Percentiles rank a stretch among this genome's conserved stretches.
Evolutionary conservation across 1,140 invertebrate genomes (phyloP).

Genomic region (Magallana ariakensis): DNA sequence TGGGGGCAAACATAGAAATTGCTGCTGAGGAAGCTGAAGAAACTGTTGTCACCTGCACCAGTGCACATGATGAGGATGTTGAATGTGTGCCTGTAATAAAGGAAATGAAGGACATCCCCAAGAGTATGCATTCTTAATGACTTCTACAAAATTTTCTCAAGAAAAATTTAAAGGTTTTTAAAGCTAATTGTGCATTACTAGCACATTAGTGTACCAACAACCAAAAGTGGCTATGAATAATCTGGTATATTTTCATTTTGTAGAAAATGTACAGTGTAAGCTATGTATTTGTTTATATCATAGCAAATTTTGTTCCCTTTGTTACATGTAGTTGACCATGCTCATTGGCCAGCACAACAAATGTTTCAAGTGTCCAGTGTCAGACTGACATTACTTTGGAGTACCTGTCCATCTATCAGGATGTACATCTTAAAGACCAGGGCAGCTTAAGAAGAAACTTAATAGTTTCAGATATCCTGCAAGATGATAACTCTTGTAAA

Average conservation of each 20-base stretch:
- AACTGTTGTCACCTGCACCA: not conserved
- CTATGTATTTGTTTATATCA: not conserved
- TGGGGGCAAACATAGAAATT: not conserved
- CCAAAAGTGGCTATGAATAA: no score
- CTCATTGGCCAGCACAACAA: conserved; percentile 20
- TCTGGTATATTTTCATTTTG: no score
- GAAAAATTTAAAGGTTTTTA: no score
- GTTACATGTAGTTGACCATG: conserved; percentile 35
- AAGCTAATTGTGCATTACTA: no score
- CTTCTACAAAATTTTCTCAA: no score
- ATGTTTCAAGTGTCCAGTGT: not conserved
- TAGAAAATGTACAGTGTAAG: no score
- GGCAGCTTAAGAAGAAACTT: conserved; percentile 16
- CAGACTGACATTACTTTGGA: conserved; percentile 42
- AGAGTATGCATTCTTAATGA: not conserved
- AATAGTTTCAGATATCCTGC: conserved; percentile 35
- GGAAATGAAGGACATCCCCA: conserved; percentile 15
- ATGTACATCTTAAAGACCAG: conserved; percentile 24
- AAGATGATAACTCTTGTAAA: conserved; percentile 40
- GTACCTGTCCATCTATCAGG: conserved; percentile 31
- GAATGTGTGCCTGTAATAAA: not conserved
- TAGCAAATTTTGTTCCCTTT: not conserved
- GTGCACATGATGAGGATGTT: not conserved
- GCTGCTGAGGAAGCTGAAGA: not conserved
- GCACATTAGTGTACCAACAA: no score